Percentiles rank a stretch among this genome's conserved stretches.
phyloP scores from a whole-genome alignment of 2,888 invertebrate genomes.

The Sturmia bella region DNA sequence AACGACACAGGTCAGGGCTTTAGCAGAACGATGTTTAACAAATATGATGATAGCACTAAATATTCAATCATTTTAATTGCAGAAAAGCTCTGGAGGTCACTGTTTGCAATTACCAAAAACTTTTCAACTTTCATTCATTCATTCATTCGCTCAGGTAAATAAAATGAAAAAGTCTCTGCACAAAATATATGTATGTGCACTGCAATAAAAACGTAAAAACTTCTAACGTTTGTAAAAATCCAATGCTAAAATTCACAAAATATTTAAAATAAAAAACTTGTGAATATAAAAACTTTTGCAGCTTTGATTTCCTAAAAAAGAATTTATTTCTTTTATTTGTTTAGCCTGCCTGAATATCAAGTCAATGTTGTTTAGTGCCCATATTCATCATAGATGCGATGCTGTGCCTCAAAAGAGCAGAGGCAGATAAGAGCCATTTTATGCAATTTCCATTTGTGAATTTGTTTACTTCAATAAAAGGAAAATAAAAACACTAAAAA shows the following conservation, averaged over 20 bases:
- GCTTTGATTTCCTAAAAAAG: conserved; percentile 34
- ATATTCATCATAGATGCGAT: conserved; percentile 25
- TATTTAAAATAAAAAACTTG: not conserved
- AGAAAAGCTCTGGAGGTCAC: too few relatives aligned
- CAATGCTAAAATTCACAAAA: not conserved
- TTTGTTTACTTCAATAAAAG: conserved; percentile 62
- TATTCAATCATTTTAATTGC: too few relatives aligned
- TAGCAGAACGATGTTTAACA: too few relatives aligned
- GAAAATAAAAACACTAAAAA: conserved; percentile 9
- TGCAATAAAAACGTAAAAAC: too few relatives aligned
- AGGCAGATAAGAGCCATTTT: conserved; percentile 48
- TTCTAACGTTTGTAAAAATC: too few relatives aligned
- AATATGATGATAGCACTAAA: too few relatives aligned
- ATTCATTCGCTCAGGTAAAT: too few relatives aligned
- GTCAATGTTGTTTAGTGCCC: conserved; percentile 56
- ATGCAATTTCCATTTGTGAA: conserved; percentile 70
- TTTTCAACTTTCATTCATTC: too few relatives aligned
- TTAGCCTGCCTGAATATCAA: conserved; percentile 7
- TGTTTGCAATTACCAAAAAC: too few relatives aligned
- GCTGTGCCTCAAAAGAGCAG: not conserved
- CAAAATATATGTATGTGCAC: too few relatives aligned
- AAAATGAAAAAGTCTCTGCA: not conserved
- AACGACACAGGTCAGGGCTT: too few relatives aligned
- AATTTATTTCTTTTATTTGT: conserved; percentile 13
- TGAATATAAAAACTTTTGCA: conserved; percentile 16